Evolutionary conservation across 2,113 vertebrate genomes (phyloP), one percentile per base, ranked within the genome.

Genomic region (Dolichotis patagonum): DNA sequence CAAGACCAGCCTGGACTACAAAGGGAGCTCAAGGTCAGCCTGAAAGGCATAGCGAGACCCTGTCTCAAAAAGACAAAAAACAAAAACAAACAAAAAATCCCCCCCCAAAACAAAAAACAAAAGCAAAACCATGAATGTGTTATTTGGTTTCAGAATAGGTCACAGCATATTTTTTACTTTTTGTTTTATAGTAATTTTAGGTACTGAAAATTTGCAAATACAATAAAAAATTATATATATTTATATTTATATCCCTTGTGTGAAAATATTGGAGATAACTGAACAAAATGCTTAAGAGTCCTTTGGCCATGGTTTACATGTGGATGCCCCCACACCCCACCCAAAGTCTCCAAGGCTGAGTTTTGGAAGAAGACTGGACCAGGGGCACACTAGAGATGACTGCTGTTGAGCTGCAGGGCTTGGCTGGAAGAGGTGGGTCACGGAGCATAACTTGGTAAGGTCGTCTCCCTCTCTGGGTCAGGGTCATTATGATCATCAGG

Each of bases 181-280:
- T 75, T 84, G 67, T 95, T 93, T 90, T 91, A 17, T 65, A 85
- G 62, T 92, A 60, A 85, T 54, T 97, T 63, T 86, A 84, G 30
- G 63, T 4, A 85, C 38, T 58, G 65, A 67, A 49, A 84, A 80
- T 60, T 84, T 92, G 30, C 8, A 62, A 94, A 95, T 90, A 38
- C 41, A 78, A 24, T 60, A 35, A 69, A 90, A 80, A 49, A 62
- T 85, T 87, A 94, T 38, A 62, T n/a, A 7, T 54, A 30, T 67
- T 54, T 22, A 16, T 30, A 65, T 65, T 32, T 30, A 62, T 26
- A 69, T 20, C 77, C 52, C 41, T 94, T 77, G 26, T 24, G 56
- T 83, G 38, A 84, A 92, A 87, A 93, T 22, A 88, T 5, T 73
- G 60, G 46, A 7, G 26, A 90, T 54, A 19, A 73, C 35, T 52